Evolutionary conservation across 2,113 vertebrate species (phyloP).

Genomic region (Cricetomys ansorgei): DNA sequence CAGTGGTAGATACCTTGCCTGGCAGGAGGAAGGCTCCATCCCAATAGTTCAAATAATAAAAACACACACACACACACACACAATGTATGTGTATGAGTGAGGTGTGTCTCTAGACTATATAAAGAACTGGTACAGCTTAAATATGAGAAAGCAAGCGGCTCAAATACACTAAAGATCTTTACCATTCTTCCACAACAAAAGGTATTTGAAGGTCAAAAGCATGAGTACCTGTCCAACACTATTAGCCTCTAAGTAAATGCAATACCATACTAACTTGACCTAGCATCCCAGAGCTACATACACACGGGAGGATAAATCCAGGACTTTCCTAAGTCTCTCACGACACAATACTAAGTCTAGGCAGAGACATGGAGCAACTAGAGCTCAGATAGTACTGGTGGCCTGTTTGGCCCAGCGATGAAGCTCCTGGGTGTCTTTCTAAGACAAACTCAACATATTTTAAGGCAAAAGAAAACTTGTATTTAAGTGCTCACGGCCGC

Average conservation of each 20-base stretch:
- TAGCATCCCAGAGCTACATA: fast-evolving
- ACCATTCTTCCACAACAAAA: neutral
- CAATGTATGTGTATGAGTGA: neutral
- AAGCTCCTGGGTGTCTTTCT: neutral
- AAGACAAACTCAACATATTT: neutral
- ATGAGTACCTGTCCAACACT: neutral
- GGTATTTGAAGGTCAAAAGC: neutral
- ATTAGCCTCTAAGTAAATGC: neutral
- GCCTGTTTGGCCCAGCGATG: neutral
- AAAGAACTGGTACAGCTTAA: neutral
- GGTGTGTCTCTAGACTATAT: neutral
- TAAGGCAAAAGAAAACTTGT: too few relatives aligned
- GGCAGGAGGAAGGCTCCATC: neutral
- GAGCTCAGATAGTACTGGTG: too few relatives aligned
- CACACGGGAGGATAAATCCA: too few relatives aligned
- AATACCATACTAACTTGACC: neutral
- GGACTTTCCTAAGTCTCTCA: too few relatives aligned
- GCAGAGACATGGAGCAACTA: neutral
- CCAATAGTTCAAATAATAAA: neutral
- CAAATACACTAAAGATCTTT: neutral
- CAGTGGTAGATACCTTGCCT: neutral
- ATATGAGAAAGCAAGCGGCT: neutral
- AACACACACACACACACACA: neutral
- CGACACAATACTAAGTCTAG: neutral
- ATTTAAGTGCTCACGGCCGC: neutral